Base-by-base conservation (phyloP, 2,888 invertebrate species). In the Nomada lathburiana region DNA sequence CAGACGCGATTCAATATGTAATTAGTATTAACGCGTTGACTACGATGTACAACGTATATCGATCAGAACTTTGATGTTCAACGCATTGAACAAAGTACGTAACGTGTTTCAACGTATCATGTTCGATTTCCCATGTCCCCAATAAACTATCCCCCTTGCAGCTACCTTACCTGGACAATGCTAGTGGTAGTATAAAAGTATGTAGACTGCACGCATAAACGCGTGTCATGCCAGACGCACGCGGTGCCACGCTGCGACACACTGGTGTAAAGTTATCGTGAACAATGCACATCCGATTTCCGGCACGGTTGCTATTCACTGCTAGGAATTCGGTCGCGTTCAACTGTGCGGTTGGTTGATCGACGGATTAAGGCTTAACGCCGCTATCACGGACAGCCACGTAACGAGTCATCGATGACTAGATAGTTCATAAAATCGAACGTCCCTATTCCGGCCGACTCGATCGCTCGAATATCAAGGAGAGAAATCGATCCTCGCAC, bases 221-320 rank as follows among this genome's bases (percentile, higher is more conserved):
- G n/a, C 53, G 53, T 53, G 55, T 63, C 42, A 73, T 20, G 36
- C 47, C 55, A 63, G 64, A 73, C 77, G 64, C 72, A 59, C 59
- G 75, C 64, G 23, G 18, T 23, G 62, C 36, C 64, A 64, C 79
- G 52, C 55, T 52, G 65, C 29, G 23, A 36, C 36, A 36, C 36
- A 16, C 53, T 62, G 69, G 55, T 18, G 73, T 52, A 60, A 79
- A 76, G 57, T 75, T 78, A 67, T 70, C 18, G 68, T 9, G 79
- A 65, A 89, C 89, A 89, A 89, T 86, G 82, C 82, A 89, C 88
- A 89, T 88, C 89, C 88, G 88, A 86, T 88, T 89, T 89, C 89
- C 89, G 87, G 81, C 42, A 18, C 4, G 53, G 59, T 20, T 63
- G 20, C 55, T 76, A 79, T 84, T 83, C 84, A 76, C 52, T 23